Evolutionary conservation across 2,888 invertebrate species (phyloP).

Genomic region (Masnerella sp.): DNA sequence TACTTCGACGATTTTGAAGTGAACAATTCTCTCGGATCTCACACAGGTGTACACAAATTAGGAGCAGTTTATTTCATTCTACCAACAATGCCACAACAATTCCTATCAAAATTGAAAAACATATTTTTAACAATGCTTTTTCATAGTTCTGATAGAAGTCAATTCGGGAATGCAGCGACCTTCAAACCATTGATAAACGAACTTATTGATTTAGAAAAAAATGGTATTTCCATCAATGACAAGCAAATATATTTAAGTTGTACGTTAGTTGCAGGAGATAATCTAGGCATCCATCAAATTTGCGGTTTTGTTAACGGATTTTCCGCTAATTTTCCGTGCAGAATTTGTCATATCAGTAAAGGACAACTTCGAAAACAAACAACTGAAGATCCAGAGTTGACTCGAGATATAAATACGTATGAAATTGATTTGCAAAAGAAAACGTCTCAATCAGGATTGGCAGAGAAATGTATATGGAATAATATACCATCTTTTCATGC

Average conservation of each 20-base stretch:
- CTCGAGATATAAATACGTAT: slow-evolving; percentile 5
- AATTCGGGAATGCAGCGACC: slow-evolving; percentile 26
- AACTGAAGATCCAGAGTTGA: not conserved
- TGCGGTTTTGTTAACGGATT: slow-evolving; percentile 21
- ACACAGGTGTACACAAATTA: slow-evolving; percentile 53
- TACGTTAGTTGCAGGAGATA: slow-evolving; percentile 15
- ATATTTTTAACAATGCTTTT: slow-evolving; percentile 35
- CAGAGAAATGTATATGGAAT: slow-evolving; percentile 27
- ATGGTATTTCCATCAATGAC: slow-evolving; percentile 20
- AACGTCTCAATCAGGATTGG: slow-evolving; percentile 19
- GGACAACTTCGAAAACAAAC: slow-evolving; percentile 10
- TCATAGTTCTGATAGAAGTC: slow-evolving; percentile 18
- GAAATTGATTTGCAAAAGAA: not conserved
- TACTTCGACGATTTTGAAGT: slow-evolving; percentile 33
- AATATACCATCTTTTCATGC: slow-evolving; percentile 22
- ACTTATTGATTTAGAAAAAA: slow-evolving; percentile 11
- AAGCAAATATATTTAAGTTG: slow-evolving; percentile 18
- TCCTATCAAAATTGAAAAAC: slow-evolving; percentile 28
- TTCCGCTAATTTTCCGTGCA: slow-evolving; percentile 23
- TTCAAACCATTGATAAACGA: slow-evolving; percentile 42
- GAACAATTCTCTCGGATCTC: slow-evolving; percentile 57
- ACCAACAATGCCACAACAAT: slow-evolving; percentile 32
- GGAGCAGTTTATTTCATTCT: slow-evolving; percentile 49
- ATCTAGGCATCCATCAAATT: slow-evolving; percentile 31
- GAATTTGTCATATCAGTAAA: slow-evolving; percentile 9